A percentile compares a stretch with the other conserved stretches of the same genome.
These are phyloP conservation scores for Reticulitermes lucifugus DNA, from an alignment of 2,888 invertebrate genomes.

Conservation along the genomic window DNA sequence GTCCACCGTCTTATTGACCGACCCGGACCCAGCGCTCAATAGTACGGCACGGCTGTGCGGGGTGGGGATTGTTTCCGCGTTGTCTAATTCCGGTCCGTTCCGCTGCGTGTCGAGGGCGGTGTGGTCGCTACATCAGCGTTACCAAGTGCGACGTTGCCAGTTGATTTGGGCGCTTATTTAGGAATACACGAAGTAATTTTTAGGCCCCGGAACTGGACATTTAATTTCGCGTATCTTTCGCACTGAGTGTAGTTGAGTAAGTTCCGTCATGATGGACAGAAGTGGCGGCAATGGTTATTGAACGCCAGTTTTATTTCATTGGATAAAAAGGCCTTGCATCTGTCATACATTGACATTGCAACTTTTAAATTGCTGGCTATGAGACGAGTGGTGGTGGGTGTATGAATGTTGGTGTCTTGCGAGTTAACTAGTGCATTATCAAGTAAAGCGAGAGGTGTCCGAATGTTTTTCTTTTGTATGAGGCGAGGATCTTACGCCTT, in stretches of 20 bases:
- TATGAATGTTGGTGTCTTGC: neutral
- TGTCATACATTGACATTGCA: neutral
- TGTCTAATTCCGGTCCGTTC: slow-evolving; percentile 56
- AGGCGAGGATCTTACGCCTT: neutral
- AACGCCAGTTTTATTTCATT: no score
- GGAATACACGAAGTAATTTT: neutral
- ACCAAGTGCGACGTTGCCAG: slow-evolving; percentile 7
- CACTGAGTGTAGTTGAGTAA: neutral
- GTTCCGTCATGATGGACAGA: neutral
- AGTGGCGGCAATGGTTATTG: no score
- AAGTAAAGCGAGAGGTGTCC: neutral
- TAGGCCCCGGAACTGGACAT: neutral
- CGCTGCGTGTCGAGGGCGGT: slow-evolving; percentile 54
- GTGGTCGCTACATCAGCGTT: slow-evolving; percentile 30
- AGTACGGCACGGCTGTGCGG: slow-evolving; percentile 58
- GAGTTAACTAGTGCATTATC: neutral
- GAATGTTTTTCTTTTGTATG: neutral
- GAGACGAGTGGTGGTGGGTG: neutral
- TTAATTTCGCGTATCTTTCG: neutral
- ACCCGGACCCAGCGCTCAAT: slow-evolving; percentile 61
- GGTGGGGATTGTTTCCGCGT: slow-evolving; percentile 54
- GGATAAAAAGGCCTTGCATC: neutral
- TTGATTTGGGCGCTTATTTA: neutral
- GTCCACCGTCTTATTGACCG: slow-evolving; percentile 64
- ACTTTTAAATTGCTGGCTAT: neutral